A percentile compares a stretch with the other conserved stretches of the same genome.
Conservation (phyloP, 2,888 invertebrate genomes). For the Scrobipalpa atriplicella region DNA sequence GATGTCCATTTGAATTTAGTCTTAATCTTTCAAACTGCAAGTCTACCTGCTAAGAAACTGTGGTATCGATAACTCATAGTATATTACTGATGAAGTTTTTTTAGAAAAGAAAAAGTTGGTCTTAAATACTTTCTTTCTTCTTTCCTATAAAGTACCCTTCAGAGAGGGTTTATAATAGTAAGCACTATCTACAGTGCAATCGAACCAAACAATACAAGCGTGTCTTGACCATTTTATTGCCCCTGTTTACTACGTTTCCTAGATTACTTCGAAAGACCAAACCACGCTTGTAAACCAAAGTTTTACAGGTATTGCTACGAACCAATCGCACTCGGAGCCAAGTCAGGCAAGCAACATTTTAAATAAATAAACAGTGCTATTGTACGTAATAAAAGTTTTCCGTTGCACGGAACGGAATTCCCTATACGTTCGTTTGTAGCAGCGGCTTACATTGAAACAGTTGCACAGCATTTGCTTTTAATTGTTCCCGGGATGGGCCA, state of each 20-base stretch:
- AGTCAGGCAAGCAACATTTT: constrained; percentile 16
- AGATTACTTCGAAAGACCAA: neutral
- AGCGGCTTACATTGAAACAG: constrained; percentile 50
- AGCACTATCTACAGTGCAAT: too few species aligned
- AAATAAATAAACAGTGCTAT: constrained; percentile 26
- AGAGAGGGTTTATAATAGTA: too few species aligned
- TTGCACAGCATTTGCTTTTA: constrained; percentile 60
- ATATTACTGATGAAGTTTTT: too few species aligned
- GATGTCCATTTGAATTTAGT: too few species aligned
- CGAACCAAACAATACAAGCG: neutral
- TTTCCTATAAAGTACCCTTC: too few species aligned
- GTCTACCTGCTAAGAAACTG: too few species aligned
- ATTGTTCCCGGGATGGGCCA: constrained; percentile 51
- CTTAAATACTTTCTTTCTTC: too few species aligned
- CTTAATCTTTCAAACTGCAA: too few species aligned
- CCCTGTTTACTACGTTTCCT: neutral
- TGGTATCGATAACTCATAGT: too few species aligned
- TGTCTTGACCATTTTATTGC: neutral
- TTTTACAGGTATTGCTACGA: constrained; percentile 14
- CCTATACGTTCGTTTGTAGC: constrained; percentile 48
- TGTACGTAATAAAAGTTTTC: constrained; percentile 34
- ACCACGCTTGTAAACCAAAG: neutral
- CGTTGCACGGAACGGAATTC: constrained; percentile 49
- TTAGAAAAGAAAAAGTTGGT: too few species aligned
- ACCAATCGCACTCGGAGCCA: neutral